Evolutionary conservation across 2,888 invertebrate species (phyloP).

Genomic region (Andrena haemorrhoa): DNA sequence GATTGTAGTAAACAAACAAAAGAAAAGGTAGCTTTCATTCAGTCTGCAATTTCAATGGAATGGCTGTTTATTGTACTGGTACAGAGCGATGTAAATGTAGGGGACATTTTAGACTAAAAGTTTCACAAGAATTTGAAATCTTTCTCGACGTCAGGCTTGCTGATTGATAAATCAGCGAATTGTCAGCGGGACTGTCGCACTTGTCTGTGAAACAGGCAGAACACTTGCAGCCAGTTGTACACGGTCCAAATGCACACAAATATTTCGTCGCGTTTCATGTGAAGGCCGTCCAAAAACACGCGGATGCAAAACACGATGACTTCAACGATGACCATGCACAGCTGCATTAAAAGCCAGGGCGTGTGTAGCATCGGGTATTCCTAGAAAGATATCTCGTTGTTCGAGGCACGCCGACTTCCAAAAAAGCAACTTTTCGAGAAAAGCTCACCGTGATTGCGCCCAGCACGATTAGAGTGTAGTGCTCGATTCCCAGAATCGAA

Average conservation of each 20-base stretch:
- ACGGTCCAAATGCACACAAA: conserved; percentile 77
- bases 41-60: conserved; percentile 27
- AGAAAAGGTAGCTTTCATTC: too few relatives aligned
- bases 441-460: conserved; percentile 80
- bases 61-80: conserved; percentile 20
- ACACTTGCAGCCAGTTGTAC: conserved; percentile 83
- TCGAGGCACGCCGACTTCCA: background rate
- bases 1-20: conserved; percentile 21
- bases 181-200: conserved; percentile 56
- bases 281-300: conserved; percentile 81
- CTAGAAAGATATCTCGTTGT: conserved; percentile 63
- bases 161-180: background rate
- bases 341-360: conserved; percentile 83
- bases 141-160: background rate
- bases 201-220: conserved; percentile 81
- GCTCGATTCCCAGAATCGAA: conserved; percentile 83
- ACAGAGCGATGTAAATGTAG: background rate
- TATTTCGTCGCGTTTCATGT: conserved; percentile 80
- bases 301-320: conserved; percentile 79
- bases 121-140: conserved; percentile 29
- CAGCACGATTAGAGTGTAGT: conserved; percentile 81
- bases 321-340: conserved; percentile 82
- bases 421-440: background rate
- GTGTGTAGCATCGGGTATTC: conserved; percentile 82
- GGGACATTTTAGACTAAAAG: background rate